Conservation (phyloP, 2,113 vertebrate genomes). For the Centropus bengalensis region DNA sequence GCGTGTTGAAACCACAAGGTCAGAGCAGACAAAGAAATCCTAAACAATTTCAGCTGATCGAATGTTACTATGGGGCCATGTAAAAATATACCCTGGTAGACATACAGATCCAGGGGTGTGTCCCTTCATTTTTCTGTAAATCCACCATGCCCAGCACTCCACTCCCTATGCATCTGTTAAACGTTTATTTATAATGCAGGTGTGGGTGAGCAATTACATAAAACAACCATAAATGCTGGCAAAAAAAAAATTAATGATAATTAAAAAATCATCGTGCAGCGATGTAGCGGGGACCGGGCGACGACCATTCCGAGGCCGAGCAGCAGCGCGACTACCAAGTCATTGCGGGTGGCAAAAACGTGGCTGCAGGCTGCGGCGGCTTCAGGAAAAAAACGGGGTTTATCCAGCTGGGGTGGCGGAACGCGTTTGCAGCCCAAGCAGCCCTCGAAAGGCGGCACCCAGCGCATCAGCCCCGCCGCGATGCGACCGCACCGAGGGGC, state of each 20-base stretch:
- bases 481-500: too few relatives aligned
- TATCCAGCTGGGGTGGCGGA: background rate
- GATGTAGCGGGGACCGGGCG: background rate
- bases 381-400: fast-evolving
- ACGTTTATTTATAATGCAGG: background rate
- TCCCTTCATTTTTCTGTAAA: background rate
- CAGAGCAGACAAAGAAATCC: conserved; percentile 54
- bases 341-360: background rate
- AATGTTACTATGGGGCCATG: background rate
- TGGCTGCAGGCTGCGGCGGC: background rate
- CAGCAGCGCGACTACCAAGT: background rate
- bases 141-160: background rate
- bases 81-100: fast-evolving
- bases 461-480: background rate
- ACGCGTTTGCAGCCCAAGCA: background rate
- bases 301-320: fast-evolving
- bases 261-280: background rate
- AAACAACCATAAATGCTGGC: background rate
- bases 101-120: background rate
- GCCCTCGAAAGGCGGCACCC: background rate
- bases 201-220: background rate
- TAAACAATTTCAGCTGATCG: background rate
- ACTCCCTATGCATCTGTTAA: background rate
- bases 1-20: background rate
- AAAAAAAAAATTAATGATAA: background rate